phyloP scores from a whole-genome alignment of 2,113 vertebrate genomes.

The Scortum barcoo region DNA sequence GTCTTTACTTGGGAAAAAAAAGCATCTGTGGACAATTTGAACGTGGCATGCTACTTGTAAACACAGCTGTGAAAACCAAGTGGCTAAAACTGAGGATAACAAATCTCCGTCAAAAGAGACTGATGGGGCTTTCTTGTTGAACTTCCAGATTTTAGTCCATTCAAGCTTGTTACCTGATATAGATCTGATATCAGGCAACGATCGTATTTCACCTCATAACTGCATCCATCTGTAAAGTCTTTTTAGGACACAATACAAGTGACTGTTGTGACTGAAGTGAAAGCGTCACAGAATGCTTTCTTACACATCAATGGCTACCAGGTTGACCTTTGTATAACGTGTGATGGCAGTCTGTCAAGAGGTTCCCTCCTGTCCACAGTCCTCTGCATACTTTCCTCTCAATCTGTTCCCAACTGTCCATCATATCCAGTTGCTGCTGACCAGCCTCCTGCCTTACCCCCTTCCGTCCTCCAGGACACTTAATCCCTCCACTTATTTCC shows the following conservation, averaged over 20 bases:
- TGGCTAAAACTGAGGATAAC: slow-evolving; percentile 54
- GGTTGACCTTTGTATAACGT: slow-evolving; percentile 8
- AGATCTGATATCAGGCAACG: background rate
- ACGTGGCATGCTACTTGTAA: slow-evolving; percentile 62
- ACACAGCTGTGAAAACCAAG: slow-evolving; percentile 74
- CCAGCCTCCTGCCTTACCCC: slow-evolving; percentile 8
- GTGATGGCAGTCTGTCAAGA: slow-evolving; percentile 41
- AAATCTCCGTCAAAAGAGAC: slow-evolving; percentile 47
- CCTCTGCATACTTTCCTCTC: slow-evolving; percentile 1
- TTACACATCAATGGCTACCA: background rate
- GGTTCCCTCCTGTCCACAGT: background rate
- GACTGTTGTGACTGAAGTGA: too few relatives aligned
- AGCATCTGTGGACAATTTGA: slow-evolving; percentile 77
- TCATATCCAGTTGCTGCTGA: slow-evolving; percentile 60
- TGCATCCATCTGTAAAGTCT: slow-evolving; percentile 33
- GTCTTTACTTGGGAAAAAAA: slow-evolving; percentile 38
- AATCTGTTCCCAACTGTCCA: slow-evolving; percentile 44
- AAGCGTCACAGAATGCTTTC: background rate
- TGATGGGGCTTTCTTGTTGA: slow-evolving; percentile 42
- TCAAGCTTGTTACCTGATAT: slow-evolving; percentile 12
- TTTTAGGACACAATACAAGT: slow-evolving; percentile 22
- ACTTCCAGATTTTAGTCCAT: slow-evolving; percentile 59
- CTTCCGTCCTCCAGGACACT: slow-evolving; percentile 60
- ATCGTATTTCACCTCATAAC: background rate
- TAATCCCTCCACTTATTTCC: slow-evolving; percentile 73